phyloP scores from a whole-genome alignment of 2,888 invertebrate genomes.

The Pristionchus entomophagus region DNA sequence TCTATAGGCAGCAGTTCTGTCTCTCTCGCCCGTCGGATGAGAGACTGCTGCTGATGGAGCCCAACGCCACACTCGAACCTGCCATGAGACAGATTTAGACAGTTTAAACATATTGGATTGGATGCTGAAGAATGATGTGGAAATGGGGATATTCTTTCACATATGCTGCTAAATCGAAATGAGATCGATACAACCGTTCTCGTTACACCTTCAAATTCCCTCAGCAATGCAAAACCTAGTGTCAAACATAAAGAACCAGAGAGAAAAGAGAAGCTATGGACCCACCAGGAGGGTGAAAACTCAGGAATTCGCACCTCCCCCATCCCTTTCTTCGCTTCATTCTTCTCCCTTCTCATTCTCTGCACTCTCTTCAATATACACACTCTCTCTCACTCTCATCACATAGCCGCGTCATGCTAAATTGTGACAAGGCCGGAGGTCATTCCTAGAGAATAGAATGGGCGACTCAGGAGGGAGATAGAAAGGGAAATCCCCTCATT shows the following conservation, averaged over 20 bases:
- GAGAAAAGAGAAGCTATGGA: background rate
- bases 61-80: conserved; percentile 44
- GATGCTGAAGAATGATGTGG: too few relatives aligned
- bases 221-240: too few relatives aligned
- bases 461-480: background rate
- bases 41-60: conserved; percentile 7
- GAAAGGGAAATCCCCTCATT: conserved; percentile 31
- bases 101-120: too few relatives aligned
- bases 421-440: conserved; percentile 44
- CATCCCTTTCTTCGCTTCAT: background rate
- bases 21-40: conserved; percentile 18
- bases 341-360: background rate
- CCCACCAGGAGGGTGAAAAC: background rate
- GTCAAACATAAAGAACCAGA: too few relatives aligned
- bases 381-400: background rate
- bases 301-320: conserved; percentile 24
- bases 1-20: background rate
- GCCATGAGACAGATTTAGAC: too few relatives aligned
- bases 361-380: background rate
- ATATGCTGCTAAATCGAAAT: too few relatives aligned
- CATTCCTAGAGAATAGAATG: conserved; percentile 6
- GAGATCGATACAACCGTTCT: too few relatives aligned
- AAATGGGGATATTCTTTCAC: too few relatives aligned
- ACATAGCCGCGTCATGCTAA: conserved; percentile 7
- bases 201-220: too few relatives aligned